Base-by-base conservation (phyloP, 1,140 invertebrate species). In the Kradibia gibbosae region DNA sequence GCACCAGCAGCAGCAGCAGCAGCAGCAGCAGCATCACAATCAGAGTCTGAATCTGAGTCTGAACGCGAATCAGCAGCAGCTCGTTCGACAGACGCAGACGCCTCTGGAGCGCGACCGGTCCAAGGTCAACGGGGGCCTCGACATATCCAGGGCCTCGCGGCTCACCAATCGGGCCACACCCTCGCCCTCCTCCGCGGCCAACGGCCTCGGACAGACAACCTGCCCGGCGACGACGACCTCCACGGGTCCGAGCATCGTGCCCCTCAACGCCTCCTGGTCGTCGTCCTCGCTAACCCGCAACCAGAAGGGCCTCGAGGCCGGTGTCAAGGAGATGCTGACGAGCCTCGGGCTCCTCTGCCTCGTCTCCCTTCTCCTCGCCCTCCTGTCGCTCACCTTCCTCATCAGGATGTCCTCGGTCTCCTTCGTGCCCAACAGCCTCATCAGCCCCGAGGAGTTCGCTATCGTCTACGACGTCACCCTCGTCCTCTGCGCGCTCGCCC, bases 401-500 rank as follows among this genome's bases (percentile, higher is more conserved):
- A 91, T 97, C 82, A 96, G 96, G 91, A 96, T 97, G 85, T 96
- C 96, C 25, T 95, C 95, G 62, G 90, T 93, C 11, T 92, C 92
- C 2, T 89, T 88, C 88, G 90, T 88, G 90, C 91, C 87, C 82
- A 94, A 87, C 91, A 94, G 86, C 88, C 93, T 92, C 82, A 92
- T 92, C 87, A 92, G 86, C 90, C 92, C 90, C 83, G 96, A 96
- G 86, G 96, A 97, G 87, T 97, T 97, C 85, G 94, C 95, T 34
- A 94, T 96, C 81, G 96, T 98, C 42, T 97, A 97, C 88, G 97
- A 98, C 92, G 96, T 98, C 82, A 97, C 96, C 4, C 92, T 98
- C 83, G 96, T 96, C 10, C 92, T 98, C 81, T 96, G 96, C 87
- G 96, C 97, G 17, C 93, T 98, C 78, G 97, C 97, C 34, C 91